phyloP scores from a whole-genome alignment of 2,888 invertebrate genomes.

The Saturnia pavonia region DNA sequence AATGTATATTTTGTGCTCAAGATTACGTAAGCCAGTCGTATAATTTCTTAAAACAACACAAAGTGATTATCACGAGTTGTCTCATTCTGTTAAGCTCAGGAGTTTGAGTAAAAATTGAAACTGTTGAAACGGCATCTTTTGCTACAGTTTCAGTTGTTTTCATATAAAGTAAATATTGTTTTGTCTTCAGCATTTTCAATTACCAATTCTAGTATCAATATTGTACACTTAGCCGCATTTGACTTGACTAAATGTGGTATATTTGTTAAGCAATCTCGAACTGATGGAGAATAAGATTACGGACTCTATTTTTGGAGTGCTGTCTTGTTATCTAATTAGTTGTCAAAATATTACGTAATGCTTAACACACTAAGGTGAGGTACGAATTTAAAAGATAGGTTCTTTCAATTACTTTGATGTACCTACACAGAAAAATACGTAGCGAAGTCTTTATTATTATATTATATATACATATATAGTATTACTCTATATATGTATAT shows the following conservation, averaged over 20 bases:
- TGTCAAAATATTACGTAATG: constrained; percentile 5
- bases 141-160: background rate
- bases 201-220: too few relatives aligned
- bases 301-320: background rate
- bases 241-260: background rate
- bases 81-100: background rate
- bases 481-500: too few relatives aligned
- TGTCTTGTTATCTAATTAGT: constrained; percentile 2
- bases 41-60: background rate
- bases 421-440: background rate
- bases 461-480: background rate
- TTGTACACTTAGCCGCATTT: background rate
- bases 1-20: background rate
- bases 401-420: background rate
- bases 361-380: background rate
- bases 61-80: background rate
- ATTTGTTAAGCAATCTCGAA: background rate
- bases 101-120: background rate
- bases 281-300: background rate
- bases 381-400: background rate
- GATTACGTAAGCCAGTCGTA: background rate
- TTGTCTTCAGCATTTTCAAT: too few relatives aligned
- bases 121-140: background rate
- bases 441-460: background rate
- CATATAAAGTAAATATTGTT: background rate